Percentiles rank a stretch among this genome's conserved stretches.
phyloP scores from a whole-genome alignment of 2,113 vertebrate genomes.

The Trichechus manatus region DNA sequence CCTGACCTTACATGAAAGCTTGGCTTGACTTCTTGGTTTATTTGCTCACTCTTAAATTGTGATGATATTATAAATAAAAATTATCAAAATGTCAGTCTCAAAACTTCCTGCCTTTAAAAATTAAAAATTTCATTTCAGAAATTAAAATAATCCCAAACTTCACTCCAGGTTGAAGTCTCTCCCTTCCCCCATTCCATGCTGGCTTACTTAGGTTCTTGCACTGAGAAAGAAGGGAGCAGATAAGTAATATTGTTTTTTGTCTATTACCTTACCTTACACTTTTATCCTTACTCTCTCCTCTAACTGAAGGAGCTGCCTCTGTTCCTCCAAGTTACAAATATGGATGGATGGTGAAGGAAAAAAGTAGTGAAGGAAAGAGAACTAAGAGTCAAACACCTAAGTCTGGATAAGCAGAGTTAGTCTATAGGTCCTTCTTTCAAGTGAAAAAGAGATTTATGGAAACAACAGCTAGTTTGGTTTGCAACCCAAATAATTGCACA shows the following conservation, averaged over 20 bases:
- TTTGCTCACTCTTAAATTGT: not conserved
- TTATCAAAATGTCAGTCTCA: not conserved
- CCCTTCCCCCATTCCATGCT: not conserved
- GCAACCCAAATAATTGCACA: not conserved
- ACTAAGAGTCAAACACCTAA: not conserved
- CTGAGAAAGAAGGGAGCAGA: too few species aligned
- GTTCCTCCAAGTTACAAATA: not conserved
- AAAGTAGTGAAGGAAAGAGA: not conserved
- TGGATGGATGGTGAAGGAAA: not conserved
- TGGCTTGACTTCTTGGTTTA: not conserved
- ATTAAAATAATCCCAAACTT: not conserved
- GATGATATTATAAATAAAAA: not conserved
- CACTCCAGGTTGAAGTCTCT: not conserved
- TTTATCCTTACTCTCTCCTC: not conserved
- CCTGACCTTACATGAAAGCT: not conserved
- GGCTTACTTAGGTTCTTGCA: not conserved
- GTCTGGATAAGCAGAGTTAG: not conserved
- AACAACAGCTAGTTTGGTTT: not conserved
- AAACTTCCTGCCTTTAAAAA: not conserved
- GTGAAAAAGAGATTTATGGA: not conserved
- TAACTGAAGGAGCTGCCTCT: not conserved
- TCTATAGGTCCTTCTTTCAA: not conserved
- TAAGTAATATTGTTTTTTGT: too few species aligned
- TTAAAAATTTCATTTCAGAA: not conserved
- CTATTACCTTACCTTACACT: not conserved